A percentile compares a stretch with the other conserved stretches of the same genome.
phyloP scores from a whole-genome alignment of 2,888 invertebrate genomes.

The Apotomis capreana region DNA sequence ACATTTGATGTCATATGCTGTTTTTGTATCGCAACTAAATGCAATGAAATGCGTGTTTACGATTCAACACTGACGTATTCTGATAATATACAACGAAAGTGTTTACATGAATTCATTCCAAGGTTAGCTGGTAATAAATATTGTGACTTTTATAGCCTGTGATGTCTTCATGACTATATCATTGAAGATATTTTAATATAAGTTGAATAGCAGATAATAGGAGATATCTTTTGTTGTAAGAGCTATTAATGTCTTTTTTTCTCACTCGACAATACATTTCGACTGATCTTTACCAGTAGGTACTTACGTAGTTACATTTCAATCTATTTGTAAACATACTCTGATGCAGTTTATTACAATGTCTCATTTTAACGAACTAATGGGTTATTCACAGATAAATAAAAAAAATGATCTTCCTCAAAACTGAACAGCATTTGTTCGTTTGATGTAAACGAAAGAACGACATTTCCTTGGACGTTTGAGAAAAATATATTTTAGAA shows the following conservation, averaged over 20 bases:
- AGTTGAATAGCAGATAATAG: not conserved
- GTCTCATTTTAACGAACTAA: too few species aligned
- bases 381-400: too few species aligned
- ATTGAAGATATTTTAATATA: not conserved
- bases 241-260: not conserved
- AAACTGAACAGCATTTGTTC: too few species aligned
- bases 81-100: conserved; percentile 4
- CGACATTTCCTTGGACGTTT: too few species aligned
- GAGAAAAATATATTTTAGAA: too few species aligned
- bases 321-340: too few species aligned
- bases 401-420: too few species aligned
- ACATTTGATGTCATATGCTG: not conserved
- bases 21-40: not conserved
- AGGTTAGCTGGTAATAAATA: not conserved
- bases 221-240: not conserved
- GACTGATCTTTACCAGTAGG: too few species aligned
- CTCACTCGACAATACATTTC: too few species aligned
- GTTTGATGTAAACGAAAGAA: too few species aligned
- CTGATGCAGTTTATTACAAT: too few species aligned
- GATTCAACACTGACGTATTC: not conserved
- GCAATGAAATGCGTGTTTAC: conserved; percentile 16
- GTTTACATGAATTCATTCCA: conserved; percentile 11
- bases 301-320: too few species aligned
- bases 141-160: not conserved
- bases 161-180: not conserved